Conservation (phyloP, 2,888 invertebrate species). For the Blomia tropicalis region DNA sequence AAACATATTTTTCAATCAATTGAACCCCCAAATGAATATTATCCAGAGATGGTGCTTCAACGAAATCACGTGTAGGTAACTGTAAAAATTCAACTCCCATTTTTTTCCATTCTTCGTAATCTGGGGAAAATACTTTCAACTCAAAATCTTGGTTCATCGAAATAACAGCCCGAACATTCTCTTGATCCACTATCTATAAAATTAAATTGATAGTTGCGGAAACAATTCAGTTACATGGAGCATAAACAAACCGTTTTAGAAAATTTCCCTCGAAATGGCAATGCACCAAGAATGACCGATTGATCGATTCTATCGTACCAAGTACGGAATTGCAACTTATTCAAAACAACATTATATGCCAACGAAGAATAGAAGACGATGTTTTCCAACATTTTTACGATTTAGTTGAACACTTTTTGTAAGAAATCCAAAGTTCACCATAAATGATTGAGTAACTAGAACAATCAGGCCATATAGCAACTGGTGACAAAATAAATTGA, state of each 20-base stretch:
- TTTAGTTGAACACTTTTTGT: too few relatives aligned
- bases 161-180: conserved; percentile 80
- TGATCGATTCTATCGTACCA: conserved; percentile 96
- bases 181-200: conserved; percentile 59
- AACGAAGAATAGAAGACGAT: conserved; percentile 84
- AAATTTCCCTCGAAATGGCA: conserved; percentile 52
- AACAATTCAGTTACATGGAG: neutral
- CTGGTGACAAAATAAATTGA: too few relatives aligned
- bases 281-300: conserved; percentile 78
- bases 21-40: conserved; percentile 29
- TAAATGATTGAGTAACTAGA: too few relatives aligned
- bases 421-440: too few relatives aligned
- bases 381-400: conserved; percentile 57
- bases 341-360: conserved; percentile 84
- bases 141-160: conserved; percentile 98
- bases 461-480: too few relatives aligned
- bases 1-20: conserved; percentile 42
- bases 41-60: conserved; percentile 30
- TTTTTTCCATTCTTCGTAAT: conserved; percentile 63
- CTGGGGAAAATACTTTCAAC: conserved; percentile 62
- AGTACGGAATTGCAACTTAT: conserved; percentile 59
- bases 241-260: conserved; percentile 25
- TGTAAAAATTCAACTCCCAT: conserved; percentile 69
- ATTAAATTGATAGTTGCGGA: neutral
- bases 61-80: conserved; percentile 52